Evolutionary conservation across 2,888 invertebrate species (phyloP), one percentile per base, ranked within the genome.

Genomic region (Ernsta delagoae): DNA sequence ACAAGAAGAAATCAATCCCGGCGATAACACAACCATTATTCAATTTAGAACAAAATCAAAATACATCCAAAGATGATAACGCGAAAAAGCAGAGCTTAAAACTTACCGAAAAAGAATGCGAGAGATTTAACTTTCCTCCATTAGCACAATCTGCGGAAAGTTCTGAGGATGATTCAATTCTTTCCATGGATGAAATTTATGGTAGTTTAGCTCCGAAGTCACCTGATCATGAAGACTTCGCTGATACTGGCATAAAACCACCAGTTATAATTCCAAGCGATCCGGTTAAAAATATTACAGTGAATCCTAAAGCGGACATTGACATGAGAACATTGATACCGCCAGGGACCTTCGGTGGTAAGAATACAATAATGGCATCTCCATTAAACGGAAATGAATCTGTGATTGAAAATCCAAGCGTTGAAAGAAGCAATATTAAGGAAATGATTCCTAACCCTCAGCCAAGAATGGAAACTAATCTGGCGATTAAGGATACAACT

Each of bases 41-140:
- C 74, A 59, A 74, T 5, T 80, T 74, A 62, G 77, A 79, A 56
- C 68, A 73, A 24, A 70, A 63, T 6, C 69, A 59, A 3, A 70
- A 65, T 6, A 60, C 69, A 7, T 66, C 65, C 0, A 85, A 81
- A 73, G 86, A 88, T 7, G 89, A 88, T 56, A 71, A 73, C 3
- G 71, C 71, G 4, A 88, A 80, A 76, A 92, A 90, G 79, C 84
- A 87, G 74, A 92, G 92, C 71, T 73, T 92, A 11, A 93, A 90
- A 75, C 82, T 94, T 62, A 93, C 94, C 0, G 90, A 90, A 70
- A 93, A 93, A 75, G 94, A 94, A 82, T 89, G 86, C 71, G 92
- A 92, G 82, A 83, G 93, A 70, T 93, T 93, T 72, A 88, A 92
- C 75, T 82, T 92, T 64, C 81, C 86, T 8, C 73, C 78, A 53